Base-by-base conservation (phyloP, 1,140 invertebrate species). In the Vollenhovia emeryi region DNA sequence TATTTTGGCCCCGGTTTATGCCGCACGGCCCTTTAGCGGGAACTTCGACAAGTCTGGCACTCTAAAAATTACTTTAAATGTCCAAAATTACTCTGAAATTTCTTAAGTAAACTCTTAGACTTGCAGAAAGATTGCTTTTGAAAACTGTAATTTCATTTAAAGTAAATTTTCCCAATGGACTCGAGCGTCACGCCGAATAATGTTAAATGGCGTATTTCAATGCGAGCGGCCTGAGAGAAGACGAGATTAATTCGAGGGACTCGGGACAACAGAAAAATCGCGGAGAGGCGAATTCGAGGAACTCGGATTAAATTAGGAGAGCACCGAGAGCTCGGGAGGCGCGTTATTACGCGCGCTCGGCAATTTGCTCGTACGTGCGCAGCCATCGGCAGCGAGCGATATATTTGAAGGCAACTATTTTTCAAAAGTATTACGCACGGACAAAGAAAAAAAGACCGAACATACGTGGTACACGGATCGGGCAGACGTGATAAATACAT, bases 311-410 rank as follows among this genome's bases (percentile, higher is more conserved):
- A 68, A 52, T 3, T 48, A 18, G 18, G 11, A 21, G 15, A 24
- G 1, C 4, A 52, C 40, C 36, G 33, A n/a, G n/a, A n/a, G n/a
- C n/a, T n/a, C n/a, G n/a, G n/a, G n/a, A n/a, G n/a, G n/a, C n/a
- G n/a, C n/a, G n/a, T n/a, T n/a, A n/a, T n/a, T n/a, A n/a, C n/a
- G n/a, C n/a, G n/a, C n/a, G n/a, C n/a, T n/a, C 60, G 60, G n/a
- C 55, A 60, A 76, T 76, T 76, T 45, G 73, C 40, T 13, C 15
- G 36, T 76, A 76, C 55, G 73, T 60, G 55, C 9, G 55, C 55
- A 52, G n/a, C n/a, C n/a, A 66, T 78, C 59, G n/a, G 27, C 11
- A 62, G 15, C 36, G 36, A 45, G 36, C 40, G 30, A 79, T 50
- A 79, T 50, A 50, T 15, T 30, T 27, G 21, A 45, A 59, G 15